Conservation (phyloP, 2,888 invertebrate genomes). For the Nebria brevicollis region DNA sequence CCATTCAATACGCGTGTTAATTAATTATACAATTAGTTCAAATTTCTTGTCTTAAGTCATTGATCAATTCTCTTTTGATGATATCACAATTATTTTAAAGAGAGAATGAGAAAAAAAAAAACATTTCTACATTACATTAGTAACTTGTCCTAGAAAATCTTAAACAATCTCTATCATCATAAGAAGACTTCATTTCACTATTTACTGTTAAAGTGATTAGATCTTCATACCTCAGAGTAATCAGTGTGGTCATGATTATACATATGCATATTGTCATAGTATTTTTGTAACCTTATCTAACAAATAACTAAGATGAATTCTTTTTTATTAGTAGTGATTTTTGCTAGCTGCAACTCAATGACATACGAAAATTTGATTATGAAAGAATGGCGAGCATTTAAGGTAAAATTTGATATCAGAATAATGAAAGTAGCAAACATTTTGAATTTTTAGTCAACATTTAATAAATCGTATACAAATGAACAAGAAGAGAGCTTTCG, state of each 20-base stretch:
- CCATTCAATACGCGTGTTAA: no score
- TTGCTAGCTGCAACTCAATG: slow-evolving; percentile 69
- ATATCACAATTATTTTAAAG: no score
- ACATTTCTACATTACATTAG: no score
- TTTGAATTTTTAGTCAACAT: slow-evolving; percentile 52
- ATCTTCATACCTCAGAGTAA: background rate
- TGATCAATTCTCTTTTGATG: no score
- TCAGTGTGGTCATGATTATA: background rate
- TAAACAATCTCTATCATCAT: slow-evolving; percentile 17
- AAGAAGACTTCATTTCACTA: slow-evolving; percentile 29
- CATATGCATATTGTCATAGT: no score
- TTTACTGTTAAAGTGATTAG: slow-evolving; percentile 4
- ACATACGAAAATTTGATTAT: slow-evolving; percentile 73
- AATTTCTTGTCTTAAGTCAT: no score
- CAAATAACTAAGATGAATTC: background rate
- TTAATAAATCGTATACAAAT: slow-evolving; percentile 58
- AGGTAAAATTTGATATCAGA: slow-evolving; percentile 66
- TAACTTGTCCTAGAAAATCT: slow-evolving; percentile 35
- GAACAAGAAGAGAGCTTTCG: slow-evolving; percentile 56
- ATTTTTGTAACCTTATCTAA: background rate
- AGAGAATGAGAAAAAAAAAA: slow-evolving; percentile 11
- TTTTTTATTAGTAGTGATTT: slow-evolving; percentile 52
- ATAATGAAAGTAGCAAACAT: slow-evolving; percentile 5
- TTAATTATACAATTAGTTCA: no score
- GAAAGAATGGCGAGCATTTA: slow-evolving; percentile 82